Percentiles rank a stretch among this genome's conserved stretches.
phyloP scores from a whole-genome alignment of 1,140 invertebrate species.

The Acyrthosiphon pisum region DNA sequence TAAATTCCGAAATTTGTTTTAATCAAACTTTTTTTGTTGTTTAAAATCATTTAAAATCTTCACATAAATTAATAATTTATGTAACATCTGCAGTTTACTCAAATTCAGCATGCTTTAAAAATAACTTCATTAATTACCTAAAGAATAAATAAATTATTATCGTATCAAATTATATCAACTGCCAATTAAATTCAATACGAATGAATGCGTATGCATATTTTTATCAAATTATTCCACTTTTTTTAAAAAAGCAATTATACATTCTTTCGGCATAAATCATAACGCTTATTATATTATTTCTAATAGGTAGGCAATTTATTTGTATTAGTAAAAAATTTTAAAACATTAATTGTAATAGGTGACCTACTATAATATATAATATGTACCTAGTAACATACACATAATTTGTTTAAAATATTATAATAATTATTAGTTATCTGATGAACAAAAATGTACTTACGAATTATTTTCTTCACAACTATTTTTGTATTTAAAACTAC shows the following conservation, averaged over 20 bases:
- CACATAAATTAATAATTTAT: not conserved
- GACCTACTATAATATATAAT: not conserved
- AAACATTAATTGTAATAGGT: not conserved
- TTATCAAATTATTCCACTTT: constrained; percentile 16
- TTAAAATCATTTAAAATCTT: not conserved
- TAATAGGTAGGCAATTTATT: not conserved
- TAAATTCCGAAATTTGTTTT: not conserved
- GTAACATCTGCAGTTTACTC: not conserved
- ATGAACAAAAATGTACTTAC: constrained; percentile 27
- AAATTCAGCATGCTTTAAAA: no score
- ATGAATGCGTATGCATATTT: not conserved
- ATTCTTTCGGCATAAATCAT: constrained; percentile 27
- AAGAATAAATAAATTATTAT: not conserved
- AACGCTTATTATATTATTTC: not conserved
- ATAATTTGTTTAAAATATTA: not conserved
- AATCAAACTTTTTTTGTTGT: not conserved
- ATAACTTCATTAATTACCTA: not conserved
- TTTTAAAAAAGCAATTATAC: not conserved
- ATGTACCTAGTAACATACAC: no score
- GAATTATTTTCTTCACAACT: not conserved
- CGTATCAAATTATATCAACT: not conserved
- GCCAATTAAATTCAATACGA: not conserved
- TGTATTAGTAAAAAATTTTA: not conserved
- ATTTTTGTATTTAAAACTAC: constrained; percentile 39
- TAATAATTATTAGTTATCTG: not conserved